A percentile compares a stretch with the other conserved stretches of the same genome.
phyloP scores from a whole-genome alignment of 2,888 invertebrate species.

The Onchidella celtica region DNA sequence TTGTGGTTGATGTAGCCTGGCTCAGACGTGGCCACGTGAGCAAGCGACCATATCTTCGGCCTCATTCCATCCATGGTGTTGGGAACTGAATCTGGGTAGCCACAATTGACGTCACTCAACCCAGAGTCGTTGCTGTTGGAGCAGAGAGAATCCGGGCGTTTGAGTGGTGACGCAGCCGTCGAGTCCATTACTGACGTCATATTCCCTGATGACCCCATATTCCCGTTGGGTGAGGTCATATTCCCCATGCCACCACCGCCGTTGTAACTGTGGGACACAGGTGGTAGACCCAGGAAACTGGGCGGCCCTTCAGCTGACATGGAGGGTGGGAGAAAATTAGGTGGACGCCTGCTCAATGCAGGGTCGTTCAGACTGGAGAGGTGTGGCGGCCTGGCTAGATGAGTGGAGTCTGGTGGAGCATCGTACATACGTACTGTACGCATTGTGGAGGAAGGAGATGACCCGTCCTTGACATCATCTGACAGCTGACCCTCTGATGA shows the following conservation, averaged over 20 bases:
- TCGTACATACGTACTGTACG: conserved; percentile 35
- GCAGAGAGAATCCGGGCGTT: conserved; percentile 71
- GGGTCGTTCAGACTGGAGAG: background rate
- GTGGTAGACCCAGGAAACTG: conserved; percentile 42
- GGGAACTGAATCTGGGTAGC: conserved; percentile 57
- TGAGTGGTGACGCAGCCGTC: conserved; percentile 42
- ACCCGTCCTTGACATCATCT: conserved; percentile 12
- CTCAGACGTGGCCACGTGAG: conserved; percentile 76
- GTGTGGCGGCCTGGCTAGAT: conserved; percentile 19
- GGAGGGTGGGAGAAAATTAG: background rate
- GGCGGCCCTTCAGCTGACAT: conserved; percentile 18
- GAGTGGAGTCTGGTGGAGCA: conserved; percentile 16
- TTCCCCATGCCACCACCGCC: conserved; percentile 17
- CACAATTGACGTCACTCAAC: conserved; percentile 71
- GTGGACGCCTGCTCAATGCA: conserved; percentile 1
- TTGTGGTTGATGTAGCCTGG: conserved; percentile 52
- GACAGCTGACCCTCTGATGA: conserved; percentile 30
- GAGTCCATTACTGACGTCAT: background rate
- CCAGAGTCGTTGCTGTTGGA: conserved; percentile 75
- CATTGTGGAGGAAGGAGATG: conserved; percentile 27
- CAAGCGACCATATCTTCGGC: conserved; percentile 77
- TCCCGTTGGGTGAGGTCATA: conserved; percentile 32
- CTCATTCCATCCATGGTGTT: conserved; percentile 60
- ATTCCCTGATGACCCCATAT: background rate
- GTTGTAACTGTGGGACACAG: conserved; percentile 24